Evolutionary conservation across 2,888 invertebrate genomes (phyloP).

Genomic region (Flexamia atlantica): DNA sequence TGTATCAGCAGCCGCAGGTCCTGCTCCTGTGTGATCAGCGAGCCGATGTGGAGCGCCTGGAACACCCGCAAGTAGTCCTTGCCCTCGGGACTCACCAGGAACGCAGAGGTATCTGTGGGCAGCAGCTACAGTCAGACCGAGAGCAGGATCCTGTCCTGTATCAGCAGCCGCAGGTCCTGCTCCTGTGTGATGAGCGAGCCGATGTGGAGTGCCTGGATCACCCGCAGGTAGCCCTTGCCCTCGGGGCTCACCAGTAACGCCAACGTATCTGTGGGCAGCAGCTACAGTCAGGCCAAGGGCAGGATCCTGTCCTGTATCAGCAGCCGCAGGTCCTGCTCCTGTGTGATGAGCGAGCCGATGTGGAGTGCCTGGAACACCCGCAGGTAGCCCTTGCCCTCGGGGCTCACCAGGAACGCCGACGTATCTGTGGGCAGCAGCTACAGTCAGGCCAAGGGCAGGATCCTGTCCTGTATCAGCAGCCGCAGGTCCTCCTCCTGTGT

Average conservation of each 20-base stretch:
- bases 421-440: slow-evolving; percentile 65
- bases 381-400: slow-evolving; percentile 80
- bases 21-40: slow-evolving; percentile 83
- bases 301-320: too few relatives aligned
- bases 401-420: slow-evolving; percentile 79
- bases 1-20: slow-evolving; percentile 82
- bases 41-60: slow-evolving; percentile 81
- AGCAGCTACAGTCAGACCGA: neutral
- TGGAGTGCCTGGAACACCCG: slow-evolving; percentile 81
- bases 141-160: too few relatives aligned
- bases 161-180: slow-evolving; percentile 79
- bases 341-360: slow-evolving; percentile 83
- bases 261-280: slow-evolving; percentile 69
- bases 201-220: slow-evolving; percentile 82
- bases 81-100: slow-evolving; percentile 80
- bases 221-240: slow-evolving; percentile 79
- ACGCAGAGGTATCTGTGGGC: slow-evolving; percentile 74
- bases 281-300: too few relatives aligned
- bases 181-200: slow-evolving; percentile 84
- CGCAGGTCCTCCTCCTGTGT: slow-evolving; percentile 84
- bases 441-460: too few relatives aligned
- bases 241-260: slow-evolving; percentile 80
- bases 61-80: slow-evolving; percentile 80
- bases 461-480: slow-evolving; percentile 66
- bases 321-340: slow-evolving; percentile 82